A percentile compares a stretch with the other conserved stretches of the same genome.
These are phyloP conservation scores for Callinectes sapidus DNA, from an alignment of 2,888 invertebrate genomes.

Conservation along the genomic window DNA sequence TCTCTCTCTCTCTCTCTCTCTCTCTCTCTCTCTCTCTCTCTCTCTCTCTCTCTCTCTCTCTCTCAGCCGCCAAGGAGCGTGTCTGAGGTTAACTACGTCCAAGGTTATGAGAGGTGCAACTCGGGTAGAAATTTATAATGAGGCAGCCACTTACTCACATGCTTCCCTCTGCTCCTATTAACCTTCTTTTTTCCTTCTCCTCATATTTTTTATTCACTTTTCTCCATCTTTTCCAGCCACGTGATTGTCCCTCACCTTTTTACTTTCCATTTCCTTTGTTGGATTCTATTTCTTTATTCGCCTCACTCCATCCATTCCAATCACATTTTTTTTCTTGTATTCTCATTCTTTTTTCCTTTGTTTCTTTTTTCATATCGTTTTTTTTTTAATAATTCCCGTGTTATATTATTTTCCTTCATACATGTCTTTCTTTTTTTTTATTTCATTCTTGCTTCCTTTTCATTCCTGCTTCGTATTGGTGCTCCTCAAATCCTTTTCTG, in stretches of 20 bases:
- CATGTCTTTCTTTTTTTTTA: no score
- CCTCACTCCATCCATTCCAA: no score
- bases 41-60: conserved; percentile 37
- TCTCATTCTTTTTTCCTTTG: no score
- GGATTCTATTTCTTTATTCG: no score
- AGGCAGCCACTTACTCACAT: conserved; percentile 25
- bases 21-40: conserved; percentile 37
- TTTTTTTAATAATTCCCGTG: no score
- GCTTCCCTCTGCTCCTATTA: not conserved
- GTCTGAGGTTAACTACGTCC: conserved; percentile 33
- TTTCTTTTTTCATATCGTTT: no score
- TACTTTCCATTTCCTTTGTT: no score
- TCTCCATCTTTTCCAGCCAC: conserved; percentile 7
- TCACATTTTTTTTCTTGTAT: no score
- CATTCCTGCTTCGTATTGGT: not conserved
- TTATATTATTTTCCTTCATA: no score
- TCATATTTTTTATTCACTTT: not conserved
- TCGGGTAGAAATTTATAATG: conserved; percentile 37
- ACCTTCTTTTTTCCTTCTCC: not conserved
- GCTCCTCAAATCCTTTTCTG: not conserved
- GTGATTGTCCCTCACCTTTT: not conserved
- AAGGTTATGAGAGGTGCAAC: conserved; percentile 17
- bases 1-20: conserved; percentile 11
- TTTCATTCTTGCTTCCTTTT: not conserved
- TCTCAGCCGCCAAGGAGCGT: not conserved